Base-by-base conservation (phyloP, 2,113 vertebrate species). In the Nipponia nippon region DNA sequence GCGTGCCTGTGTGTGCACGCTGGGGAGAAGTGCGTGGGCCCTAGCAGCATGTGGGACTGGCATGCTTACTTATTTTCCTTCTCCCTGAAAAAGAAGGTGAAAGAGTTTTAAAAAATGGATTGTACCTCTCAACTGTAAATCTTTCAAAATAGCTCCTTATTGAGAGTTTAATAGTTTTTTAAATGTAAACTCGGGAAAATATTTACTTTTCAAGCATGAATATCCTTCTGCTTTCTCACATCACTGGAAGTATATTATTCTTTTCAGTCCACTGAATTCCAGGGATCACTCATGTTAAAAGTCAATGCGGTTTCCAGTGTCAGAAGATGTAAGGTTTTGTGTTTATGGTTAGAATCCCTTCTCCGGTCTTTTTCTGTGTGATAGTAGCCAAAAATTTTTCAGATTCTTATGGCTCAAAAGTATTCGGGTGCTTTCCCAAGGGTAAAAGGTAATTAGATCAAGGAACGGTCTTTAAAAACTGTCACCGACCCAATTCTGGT, bases 271-370 rank as follows among this genome's bases (percentile, higher is more conserved):
- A 93, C 80, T 97, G 90, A 96, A 79, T 97, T 97, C 84, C 87
- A 93, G 85, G 93, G 90, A 97, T 98, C 93, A 94, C 66, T 98
- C 91, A 96, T 27, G 73, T 96, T 97, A 98, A 97, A 98, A 98
- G 97, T 97, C 97, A 97, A 3, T 89, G 89, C 47, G 30, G 70
- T 97, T 96, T 93, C 87, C 93, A 84, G 30, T 91, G 82, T 98
- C 96, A 96, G 87, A 97, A 97, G 83, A 96, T 50, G 32, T 92
- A 95, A 95, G 63, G 47, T 87, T 97, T 97, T 89, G 27, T 89
- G 88, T 97, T 94, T 78, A 40, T 79, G 76, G 21, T 49, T 92
- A 50, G 50, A 59, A 83, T 89, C 65, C 32, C 42, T 93, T 75
- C 44, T 89, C 2, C 1, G 40, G 89, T 75, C 44, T 89, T 87